Percentiles rank a stretch among this genome's conserved stretches.
Conservation (phyloP, 1,140 invertebrate species). For the Whitmania pigra region DNA sequence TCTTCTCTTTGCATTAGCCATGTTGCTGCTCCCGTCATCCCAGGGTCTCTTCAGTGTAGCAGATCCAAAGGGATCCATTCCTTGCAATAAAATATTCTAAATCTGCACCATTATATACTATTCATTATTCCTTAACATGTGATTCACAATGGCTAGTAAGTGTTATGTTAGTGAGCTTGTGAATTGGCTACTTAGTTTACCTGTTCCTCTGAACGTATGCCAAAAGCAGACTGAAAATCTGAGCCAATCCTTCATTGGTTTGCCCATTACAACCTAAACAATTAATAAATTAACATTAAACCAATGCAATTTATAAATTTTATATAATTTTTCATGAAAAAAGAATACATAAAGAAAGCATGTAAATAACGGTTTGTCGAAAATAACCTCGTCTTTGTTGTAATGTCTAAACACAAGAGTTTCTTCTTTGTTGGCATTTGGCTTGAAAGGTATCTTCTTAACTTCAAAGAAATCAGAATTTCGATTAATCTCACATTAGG, state of each 20-base stretch:
- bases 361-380: background rate
- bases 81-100: slow-evolving; percentile 29
- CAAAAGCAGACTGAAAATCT: slow-evolving; percentile 49
- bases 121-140: background rate
- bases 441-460: slow-evolving; percentile 48
- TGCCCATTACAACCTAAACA: slow-evolving; percentile 40
- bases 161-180: no score
- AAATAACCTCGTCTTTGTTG: slow-evolving; percentile 44
- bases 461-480: slow-evolving; percentile 26
- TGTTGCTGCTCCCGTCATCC: slow-evolving; percentile 48
- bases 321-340: background rate
- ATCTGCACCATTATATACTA: background rate
- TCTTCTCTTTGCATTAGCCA: slow-evolving; percentile 51
- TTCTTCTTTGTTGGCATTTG: slow-evolving; percentile 43
- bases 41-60: slow-evolving; percentile 45
- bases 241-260: slow-evolving; percentile 56
- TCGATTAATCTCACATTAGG: background rate
- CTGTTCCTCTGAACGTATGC: slow-evolving; percentile 45
- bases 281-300: no score
- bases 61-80: slow-evolving; percentile 46
- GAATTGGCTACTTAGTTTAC: slow-evolving; percentile 28
- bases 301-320: background rate
- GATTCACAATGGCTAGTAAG: background rate
- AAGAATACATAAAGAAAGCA: background rate
- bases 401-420: slow-evolving; percentile 49